Base-by-base conservation (phyloP, 2,797 vertebrate species). In the Saxicola maurus region DNA sequence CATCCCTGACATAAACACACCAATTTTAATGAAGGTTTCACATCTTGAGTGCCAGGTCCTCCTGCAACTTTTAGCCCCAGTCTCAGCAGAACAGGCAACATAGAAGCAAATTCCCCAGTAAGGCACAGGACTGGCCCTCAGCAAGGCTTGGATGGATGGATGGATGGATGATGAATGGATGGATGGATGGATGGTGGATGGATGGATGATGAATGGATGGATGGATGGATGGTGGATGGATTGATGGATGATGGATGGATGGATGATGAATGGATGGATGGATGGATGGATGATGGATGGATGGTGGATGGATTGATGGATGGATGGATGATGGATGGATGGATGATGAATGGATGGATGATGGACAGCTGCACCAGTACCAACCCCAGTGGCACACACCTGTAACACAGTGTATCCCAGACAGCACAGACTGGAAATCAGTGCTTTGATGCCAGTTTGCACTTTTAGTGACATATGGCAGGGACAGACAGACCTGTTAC, bases 361-460 rank as follows among this genome's bases (percentile, higher is more conserved):
- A 23, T 17, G 27, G 28, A 3, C 3, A 38, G 25, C 25, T 4
- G 31, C 3, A 27, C 31, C 18, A 24, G 19, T 3, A 45, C 11
- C 4, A 56, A n/a, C 7, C 7, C 15, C 3, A 2, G 17, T 2
- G 1, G 38, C 21, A 68, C 1, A 1, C 21, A 60, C 17, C 3
- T 18, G 2, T 2, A 48, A 11, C 6, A 24, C 27, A 12, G 46
- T 2, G 51, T 35, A 28, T 9, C 33, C 51, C 48, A 42, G 35
- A 35, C 30, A 7, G 35, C 38, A 19, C 0, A 0, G 40, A 30
- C 11, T 16, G 4, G 38, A 21, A 65, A 75, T 9, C 2, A 2
- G 3, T 18, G 48, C 40, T 86, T 17, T 4, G 52, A 28, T 30
- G n/a, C 25, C 8, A 3, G 7, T 4, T 35, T 3, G 1, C 5